Base-by-base conservation (phyloP, 2,113 vertebrate species). In the Actenoides lindsayi region DNA sequence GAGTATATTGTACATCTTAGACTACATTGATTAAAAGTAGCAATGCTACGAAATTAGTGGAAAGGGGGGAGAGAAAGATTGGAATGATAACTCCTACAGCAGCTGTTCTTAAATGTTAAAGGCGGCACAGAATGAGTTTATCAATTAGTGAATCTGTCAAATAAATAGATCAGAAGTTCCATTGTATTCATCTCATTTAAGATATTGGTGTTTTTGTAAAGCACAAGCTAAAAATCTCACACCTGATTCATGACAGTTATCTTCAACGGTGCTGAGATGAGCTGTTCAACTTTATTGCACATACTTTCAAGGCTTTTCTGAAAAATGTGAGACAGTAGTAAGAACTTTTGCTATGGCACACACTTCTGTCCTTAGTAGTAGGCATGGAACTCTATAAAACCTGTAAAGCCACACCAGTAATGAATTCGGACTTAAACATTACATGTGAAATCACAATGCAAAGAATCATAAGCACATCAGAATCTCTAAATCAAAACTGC, bases 391-490 rank as follows among this genome's bases (percentile, higher is more conserved):
- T 56, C 54, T 51, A 5, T 8, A 48, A 68, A 83, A 57, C 30
- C 33, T 89, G 39, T 60, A 50, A 77, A 6, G 4, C 20, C 5
- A 11, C 31, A 42, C 8, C 46, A 6, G 3, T 50, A 51, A 24
- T 50, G 46, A 79, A 76, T 76, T 20, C 48, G 35, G 60, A 37
- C 18, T 62, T 82, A 10, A 78, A 44, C 1, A 4, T 37, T 69
- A 10, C 13, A 2, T 1, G 4, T 59, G 23, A 60, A 64, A 56
- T 51, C 6, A 35, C 28, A 60, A 1, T 15, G 23, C 35, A 60
- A n/a, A 37, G n/a, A 46, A 12, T 37, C 1, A 1, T 5, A 13
- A 6, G 13, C 9, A 5, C 5, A 0, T 19, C 15, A 63, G 37
- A 41, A 48, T 60, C 25, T 56, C 33, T 77, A 65, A 64, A 64